Evolutionary conservation across 1,140 invertebrate species (phyloP).

Genomic region (Drosophila burlai): DNA sequence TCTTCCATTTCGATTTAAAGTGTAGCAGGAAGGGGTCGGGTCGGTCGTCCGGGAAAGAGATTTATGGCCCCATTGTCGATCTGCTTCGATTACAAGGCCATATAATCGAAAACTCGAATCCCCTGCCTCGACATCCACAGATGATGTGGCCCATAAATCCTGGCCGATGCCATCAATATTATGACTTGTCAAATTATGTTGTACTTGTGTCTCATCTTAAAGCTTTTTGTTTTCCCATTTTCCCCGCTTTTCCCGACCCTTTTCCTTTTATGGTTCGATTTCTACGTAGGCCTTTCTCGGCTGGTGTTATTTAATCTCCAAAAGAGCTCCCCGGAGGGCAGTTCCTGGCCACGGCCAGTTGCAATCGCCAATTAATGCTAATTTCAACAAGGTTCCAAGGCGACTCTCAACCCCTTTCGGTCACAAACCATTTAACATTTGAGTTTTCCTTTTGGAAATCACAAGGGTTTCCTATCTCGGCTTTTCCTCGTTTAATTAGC

Average conservation of each 20-base stretch:
- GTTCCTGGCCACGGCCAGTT: slow-evolving; percentile 41
- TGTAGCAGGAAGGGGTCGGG: slow-evolving; percentile 43
- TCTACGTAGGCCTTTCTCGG: background rate
- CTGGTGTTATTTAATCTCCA: slow-evolving; percentile 38
- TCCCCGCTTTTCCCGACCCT: slow-evolving; percentile 1
- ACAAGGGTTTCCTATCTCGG: background rate
- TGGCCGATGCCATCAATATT: slow-evolving; percentile 73
- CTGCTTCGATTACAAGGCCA: slow-evolving; percentile 81
- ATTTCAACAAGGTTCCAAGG: slow-evolving; percentile 47
- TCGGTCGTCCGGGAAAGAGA: slow-evolving; percentile 51
- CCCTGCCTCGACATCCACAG: slow-evolving; percentile 40
- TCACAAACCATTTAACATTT: slow-evolving; percentile 67
- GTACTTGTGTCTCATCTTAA: slow-evolving; percentile 61
- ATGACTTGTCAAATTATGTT: slow-evolving; percentile 83
- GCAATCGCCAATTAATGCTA: slow-evolving; percentile 78
- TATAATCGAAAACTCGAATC: slow-evolving; percentile 77
- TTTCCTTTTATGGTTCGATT: slow-evolving; percentile 5
- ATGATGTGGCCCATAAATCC: slow-evolving; percentile 76
- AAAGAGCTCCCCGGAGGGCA: slow-evolving; percentile 59
- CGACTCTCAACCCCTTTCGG: slow-evolving; percentile 52
- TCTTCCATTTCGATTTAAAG: slow-evolving; percentile 78
- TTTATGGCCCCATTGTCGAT: slow-evolving; percentile 78
- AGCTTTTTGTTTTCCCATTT: slow-evolving; percentile 49
- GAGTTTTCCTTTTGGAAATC: slow-evolving; percentile 25
- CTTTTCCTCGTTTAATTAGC: slow-evolving; percentile 63